phyloP scores from a whole-genome alignment of 2,113 vertebrate genomes.

The Butastur rufipennis region DNA sequence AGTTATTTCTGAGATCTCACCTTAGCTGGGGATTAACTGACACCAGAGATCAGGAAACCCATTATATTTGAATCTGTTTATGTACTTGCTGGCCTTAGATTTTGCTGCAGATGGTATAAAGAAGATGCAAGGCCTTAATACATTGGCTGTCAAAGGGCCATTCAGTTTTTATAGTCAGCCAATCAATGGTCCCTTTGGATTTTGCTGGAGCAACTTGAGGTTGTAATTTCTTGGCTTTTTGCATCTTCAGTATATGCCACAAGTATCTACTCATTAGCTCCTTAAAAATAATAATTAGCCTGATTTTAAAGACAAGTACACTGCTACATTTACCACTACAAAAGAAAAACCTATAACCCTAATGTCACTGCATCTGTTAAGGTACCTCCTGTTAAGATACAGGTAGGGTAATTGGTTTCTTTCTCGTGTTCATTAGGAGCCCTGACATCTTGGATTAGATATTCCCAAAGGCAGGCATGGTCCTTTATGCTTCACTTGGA shows the following conservation, averaged over 20 bases:
- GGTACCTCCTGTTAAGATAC: background rate
- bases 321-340: background rate
- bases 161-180: background rate
- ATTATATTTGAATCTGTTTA: background rate
- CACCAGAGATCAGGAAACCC: background rate
- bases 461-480: background rate
- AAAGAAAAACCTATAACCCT: background rate
- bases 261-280: background rate
- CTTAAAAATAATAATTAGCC: background rate
- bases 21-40: background rate
- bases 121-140: background rate
- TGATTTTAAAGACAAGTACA: background rate
- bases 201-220: background rate
- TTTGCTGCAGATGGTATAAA: background rate
- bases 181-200: background rate
- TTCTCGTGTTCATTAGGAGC: background rate
- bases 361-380: background rate
- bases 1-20: background rate
- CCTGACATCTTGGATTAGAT: background rate
- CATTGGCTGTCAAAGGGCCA: background rate
- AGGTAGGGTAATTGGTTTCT: background rate
- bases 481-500: background rate
- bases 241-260: background rate
- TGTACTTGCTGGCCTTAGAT: background rate
- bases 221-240: too few species aligned